phyloP scores from a whole-genome alignment of 1,140 invertebrate species.

The Myzus persicae region DNA sequence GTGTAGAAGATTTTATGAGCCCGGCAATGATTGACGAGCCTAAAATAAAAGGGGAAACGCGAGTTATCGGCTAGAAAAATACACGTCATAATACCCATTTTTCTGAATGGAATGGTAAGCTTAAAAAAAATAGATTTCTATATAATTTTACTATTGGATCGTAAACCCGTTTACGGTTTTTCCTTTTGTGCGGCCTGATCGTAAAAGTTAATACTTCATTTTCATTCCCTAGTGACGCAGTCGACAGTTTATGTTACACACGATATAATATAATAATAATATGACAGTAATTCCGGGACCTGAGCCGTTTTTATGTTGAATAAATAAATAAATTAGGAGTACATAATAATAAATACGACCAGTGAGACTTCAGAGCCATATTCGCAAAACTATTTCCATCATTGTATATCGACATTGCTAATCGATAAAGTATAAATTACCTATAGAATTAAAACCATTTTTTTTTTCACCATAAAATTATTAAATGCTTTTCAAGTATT shows the following conservation, averaged over 20 bases:
- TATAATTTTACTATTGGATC: not conserved
- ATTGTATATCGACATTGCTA: not conserved
- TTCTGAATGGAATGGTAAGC: not conserved
- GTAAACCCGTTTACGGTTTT: constrained; percentile 5
- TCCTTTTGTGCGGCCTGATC: not conserved
- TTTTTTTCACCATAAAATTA: not conserved
- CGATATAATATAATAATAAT: not conserved
- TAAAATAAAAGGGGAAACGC: not conserved
- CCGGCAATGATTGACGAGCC: no score
- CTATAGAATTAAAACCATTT: not conserved
- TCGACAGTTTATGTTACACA: constrained; percentile 16
- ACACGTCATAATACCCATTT: not conserved
- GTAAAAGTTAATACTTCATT: constrained; percentile 48
- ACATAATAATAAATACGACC: not conserved
- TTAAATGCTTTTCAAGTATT: not conserved
- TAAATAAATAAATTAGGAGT: constrained; percentile 9
- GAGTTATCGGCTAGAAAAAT: not conserved
- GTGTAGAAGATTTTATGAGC: not conserved
- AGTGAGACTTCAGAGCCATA: not conserved
- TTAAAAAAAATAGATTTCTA: not conserved
- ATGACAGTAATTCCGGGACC: constrained; percentile 38
- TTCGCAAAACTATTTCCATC: not conserved
- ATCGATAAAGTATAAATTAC: not conserved
- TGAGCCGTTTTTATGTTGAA: not conserved
- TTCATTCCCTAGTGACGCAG: not conserved